Percentiles rank a stretch among this genome's conserved stretches.
Evolutionary conservation across 2,113 vertebrate species (phyloP).

Genomic region (Chelonoidis abingdonii): DNA sequence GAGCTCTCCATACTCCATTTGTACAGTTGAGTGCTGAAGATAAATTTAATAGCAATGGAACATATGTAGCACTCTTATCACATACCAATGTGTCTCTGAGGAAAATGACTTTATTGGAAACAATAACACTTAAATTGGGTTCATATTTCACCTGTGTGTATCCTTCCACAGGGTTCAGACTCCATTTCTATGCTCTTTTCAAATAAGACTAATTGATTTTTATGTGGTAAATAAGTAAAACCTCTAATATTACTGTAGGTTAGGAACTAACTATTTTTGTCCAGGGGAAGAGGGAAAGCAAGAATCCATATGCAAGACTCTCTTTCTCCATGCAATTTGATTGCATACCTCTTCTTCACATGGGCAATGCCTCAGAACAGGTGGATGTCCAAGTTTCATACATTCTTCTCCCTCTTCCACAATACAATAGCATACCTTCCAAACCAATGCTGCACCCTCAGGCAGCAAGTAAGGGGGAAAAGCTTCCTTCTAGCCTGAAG

Average conservation of each 20-base stretch:
- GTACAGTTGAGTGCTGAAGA: conserved; percentile 12
- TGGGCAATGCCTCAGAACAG: not conserved
- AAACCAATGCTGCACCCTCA: not conserved
- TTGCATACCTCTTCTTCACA: not conserved
- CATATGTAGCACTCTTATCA: not conserved
- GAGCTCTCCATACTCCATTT: conserved; percentile 22
- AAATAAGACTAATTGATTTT: not conserved
- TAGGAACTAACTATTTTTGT: conserved; percentile 30
- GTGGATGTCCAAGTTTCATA: conserved; percentile 2
- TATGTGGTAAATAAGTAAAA: not conserved
- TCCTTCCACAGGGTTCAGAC: not conserved
- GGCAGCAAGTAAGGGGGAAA: not conserved
- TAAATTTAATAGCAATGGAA: conserved; percentile 39
- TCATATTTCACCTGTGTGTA: conserved; percentile 16
- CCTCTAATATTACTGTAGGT: not conserved
- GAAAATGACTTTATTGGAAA: conserved; percentile 26
- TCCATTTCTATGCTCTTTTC: not conserved
- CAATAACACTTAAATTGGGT: conserved; percentile 2
- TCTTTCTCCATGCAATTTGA: not conserved
- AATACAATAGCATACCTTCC: not conserved
- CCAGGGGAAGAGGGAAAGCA: not conserved
- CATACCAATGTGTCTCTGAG: not conserved
- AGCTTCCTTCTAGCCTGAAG: not conserved
- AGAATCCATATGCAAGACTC: not conserved
- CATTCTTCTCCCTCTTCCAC: not conserved